Evolutionary conservation across 2,888 invertebrate genomes (phyloP).

Genomic region (Abrostola tripartita): DNA sequence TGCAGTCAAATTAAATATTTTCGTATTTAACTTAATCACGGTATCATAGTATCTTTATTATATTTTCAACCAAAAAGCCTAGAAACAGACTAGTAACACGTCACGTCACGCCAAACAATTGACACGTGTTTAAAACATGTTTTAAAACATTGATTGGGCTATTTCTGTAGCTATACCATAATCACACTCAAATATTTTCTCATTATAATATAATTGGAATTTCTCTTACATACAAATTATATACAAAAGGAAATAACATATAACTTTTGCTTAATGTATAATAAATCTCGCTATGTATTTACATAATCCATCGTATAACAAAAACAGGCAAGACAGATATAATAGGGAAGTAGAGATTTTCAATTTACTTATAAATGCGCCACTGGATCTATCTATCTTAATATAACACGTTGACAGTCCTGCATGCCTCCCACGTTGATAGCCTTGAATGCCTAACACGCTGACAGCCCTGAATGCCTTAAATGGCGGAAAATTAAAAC

Average conservation of each 20-base stretch:
- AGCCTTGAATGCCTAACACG: too few relatives aligned
- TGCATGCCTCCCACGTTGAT: too few relatives aligned
- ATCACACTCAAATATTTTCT: constrained; percentile 8
- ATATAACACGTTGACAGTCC: too few relatives aligned
- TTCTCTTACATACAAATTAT: constrained; percentile 40
- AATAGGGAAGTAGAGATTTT: constrained; percentile 3
- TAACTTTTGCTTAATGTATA: constrained; percentile 34
- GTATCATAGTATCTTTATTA: too few relatives aligned
- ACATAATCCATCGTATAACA: constrained; percentile 38
- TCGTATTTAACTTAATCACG: too few relatives aligned
- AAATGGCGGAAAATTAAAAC: too few relatives aligned
- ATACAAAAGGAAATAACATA: constrained; percentile 25
- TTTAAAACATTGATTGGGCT: constrained; percentile 20
- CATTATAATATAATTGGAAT: constrained; percentile 43
- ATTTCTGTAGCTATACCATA: constrained; percentile 5
- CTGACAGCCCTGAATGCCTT: too few relatives aligned
- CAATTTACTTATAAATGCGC: constrained; percentile 11
- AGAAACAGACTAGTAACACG: too few relatives aligned
- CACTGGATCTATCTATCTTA: background rate
- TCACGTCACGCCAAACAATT: background rate
- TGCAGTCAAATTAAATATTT: too few relatives aligned
- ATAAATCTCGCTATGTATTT: constrained; percentile 49
- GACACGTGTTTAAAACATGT: background rate
- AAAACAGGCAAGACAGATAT: constrained; percentile 42
- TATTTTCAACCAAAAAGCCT: too few relatives aligned